phyloP scores from a whole-genome alignment of 1,140 invertebrate species.

The Cyphomyrmex costatus region DNA sequence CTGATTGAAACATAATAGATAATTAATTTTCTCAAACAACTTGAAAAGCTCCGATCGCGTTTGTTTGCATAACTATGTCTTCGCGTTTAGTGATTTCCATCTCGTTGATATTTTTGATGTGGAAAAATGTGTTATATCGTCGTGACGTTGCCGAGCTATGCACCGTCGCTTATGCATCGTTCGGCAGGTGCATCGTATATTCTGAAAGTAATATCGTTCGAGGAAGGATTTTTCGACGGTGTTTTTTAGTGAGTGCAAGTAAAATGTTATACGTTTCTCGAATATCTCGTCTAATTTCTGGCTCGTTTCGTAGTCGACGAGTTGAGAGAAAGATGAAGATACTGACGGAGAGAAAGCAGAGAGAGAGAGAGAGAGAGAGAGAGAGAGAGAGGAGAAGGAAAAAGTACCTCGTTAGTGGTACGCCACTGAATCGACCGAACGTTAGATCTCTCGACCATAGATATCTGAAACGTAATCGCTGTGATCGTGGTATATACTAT shows the following conservation, averaged over 20 bases:
- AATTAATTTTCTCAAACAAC: neutral
- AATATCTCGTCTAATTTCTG: conserved; percentile 54
- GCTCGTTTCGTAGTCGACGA: conserved; percentile 27
- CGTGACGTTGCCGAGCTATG: neutral
- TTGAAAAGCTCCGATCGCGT: neutral
- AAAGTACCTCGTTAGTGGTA: conserved; percentile 48
- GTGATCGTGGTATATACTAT: neutral
- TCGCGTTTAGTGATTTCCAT: neutral
- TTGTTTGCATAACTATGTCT: neutral
- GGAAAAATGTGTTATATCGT: conserved; percentile 14
- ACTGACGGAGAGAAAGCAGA: too few species aligned
- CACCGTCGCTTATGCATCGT: neutral
- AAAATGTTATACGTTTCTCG: conserved; percentile 33
- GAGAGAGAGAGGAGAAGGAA: neutral
- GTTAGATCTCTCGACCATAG: conserved; percentile 43
- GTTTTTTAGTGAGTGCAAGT: conserved; percentile 12
- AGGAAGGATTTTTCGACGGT: conserved; percentile 5
- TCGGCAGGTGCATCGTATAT: conserved; percentile 1
- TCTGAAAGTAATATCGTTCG: conserved; percentile 3
- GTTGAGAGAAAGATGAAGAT: conserved; percentile 2
- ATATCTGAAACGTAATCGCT: conserved; percentile 43
- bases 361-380: neutral
- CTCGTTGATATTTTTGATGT: too few species aligned
- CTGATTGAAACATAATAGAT: neutral
- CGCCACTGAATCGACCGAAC: conserved; percentile 1